Conservation (phyloP, 2,888 invertebrate species). For the Agrilus biguttatus region DNA sequence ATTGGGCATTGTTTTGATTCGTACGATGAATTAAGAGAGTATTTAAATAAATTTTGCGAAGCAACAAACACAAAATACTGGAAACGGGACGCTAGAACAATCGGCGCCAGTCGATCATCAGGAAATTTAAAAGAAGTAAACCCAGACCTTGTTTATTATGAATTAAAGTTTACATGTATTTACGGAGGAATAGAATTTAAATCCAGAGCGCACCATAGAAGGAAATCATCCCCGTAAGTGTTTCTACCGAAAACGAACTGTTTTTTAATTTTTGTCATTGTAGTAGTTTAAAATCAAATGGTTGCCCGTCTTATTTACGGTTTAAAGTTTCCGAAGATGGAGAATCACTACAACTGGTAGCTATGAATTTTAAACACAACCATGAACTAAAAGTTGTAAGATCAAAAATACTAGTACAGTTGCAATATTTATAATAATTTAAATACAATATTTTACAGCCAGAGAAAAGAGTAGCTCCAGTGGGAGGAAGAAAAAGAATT, state of each 20-base stretch:
- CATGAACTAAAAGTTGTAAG: constrained; percentile 8
- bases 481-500: neutral
- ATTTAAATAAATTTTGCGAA: constrained; percentile 10
- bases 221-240: constrained; percentile 7
- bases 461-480: neutral
- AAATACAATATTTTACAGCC: neutral
- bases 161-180: constrained; percentile 13
- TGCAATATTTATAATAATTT: neutral
- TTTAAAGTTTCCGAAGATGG: constrained; percentile 9
- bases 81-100: constrained; percentile 13
- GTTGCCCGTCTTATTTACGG: constrained; percentile 8
- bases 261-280: neutral
- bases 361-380: constrained; percentile 9
- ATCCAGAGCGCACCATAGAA: constrained; percentile 8
- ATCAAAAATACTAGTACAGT: neutral
- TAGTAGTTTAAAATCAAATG: constrained; percentile 7
- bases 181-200: constrained; percentile 10
- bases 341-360: constrained; percentile 8
- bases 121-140: constrained; percentile 5
- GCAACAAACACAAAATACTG: constrained; percentile 12
- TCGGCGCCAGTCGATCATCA: constrained; percentile 7
- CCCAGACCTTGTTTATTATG: constrained; percentile 12
- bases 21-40: constrained; percentile 11
- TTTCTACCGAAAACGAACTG: neutral
- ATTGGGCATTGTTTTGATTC: constrained; percentile 11